Evolutionary conservation across 2,888 invertebrate genomes (phyloP), one percentile per base, ranked within the genome.

Genomic region (Gonocerus acuteangulatus): DNA sequence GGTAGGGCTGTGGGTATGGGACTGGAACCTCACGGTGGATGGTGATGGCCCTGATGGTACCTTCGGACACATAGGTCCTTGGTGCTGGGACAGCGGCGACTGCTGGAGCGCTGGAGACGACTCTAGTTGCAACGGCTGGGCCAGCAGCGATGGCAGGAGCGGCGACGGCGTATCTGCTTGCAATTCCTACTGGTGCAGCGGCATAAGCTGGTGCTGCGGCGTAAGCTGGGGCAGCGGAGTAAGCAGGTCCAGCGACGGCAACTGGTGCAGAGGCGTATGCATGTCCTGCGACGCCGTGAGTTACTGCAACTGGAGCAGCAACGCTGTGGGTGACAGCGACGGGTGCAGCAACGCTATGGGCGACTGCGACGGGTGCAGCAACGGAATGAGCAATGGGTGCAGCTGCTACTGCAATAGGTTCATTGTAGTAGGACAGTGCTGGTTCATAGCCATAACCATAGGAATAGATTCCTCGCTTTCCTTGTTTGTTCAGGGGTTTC

Each of bases 1-100:
- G 69, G 62, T 69, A 67, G 6, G 71, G 71, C 39, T 69, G 69
- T 13, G 70, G 70, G 9, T 69, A 69, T 4, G 68, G 67, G 1
- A 67, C 67, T 7, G 67, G 67, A 4, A 70, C 68, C 23, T 69
- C 65, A 52, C 67, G 68, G 49, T 66, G 66, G 62, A 68, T 63
- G 36, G 69, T 69, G 48, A 70, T 61, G 27, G 69, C 63, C 62
- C 61, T 66, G 42, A 67, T 62, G 47, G 48, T 45, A 13, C 65
- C 66, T 54, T 65, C 64, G 61, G 58, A 48, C 4, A 60, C 58
- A 51, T 62, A 62, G 39, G 57, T 54, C 16, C 58, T 56, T 32
- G 42, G 21, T 13, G 48, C 52, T 13, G 60, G 52, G 15, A 57
- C 63, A 4, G 59, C 62, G 32, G 32, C 65, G 48, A 32, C 65